Percentiles rank a stretch among this genome's conserved stretches.
Conservation (phyloP, 2,113 vertebrate species). For the Panthera tigris region DNA sequence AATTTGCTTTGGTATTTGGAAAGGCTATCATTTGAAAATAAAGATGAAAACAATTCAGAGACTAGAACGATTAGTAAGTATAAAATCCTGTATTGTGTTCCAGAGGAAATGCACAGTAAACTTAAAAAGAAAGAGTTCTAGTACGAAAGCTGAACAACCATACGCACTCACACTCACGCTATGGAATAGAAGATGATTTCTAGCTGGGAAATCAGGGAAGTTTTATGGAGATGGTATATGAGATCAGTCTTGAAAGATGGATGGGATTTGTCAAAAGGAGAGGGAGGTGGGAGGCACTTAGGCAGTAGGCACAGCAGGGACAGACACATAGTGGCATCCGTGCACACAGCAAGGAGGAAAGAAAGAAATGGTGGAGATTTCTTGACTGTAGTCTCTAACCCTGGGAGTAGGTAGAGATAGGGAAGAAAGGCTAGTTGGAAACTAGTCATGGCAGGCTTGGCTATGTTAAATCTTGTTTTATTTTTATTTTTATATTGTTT, state of each 20-base stretch:
- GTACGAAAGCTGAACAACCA: background rate
- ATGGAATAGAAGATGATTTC: background rate
- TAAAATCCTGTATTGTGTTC: background rate
- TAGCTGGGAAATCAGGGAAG: background rate
- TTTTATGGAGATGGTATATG: background rate
- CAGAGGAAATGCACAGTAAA: background rate
- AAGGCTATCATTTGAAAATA: background rate
- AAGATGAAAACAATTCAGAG: background rate
- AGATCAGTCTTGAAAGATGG: background rate
- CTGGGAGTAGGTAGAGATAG: background rate
- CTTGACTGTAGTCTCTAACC: background rate
- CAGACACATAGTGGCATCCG: accelerated
- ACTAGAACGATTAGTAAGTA: background rate
- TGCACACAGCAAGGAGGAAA: background rate
- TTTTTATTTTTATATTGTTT: too few species aligned
- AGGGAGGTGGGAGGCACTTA: background rate
- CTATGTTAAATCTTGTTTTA: background rate
- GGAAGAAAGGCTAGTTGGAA: background rate
- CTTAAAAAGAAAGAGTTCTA: background rate
- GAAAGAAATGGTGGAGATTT: background rate
- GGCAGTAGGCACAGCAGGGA: background rate
- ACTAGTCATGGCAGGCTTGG: background rate
- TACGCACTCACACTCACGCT: background rate
- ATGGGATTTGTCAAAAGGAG: background rate
- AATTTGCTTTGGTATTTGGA: constrained; percentile 12